phyloP scores from a whole-genome alignment of 2,113 vertebrate genomes.

The Thamnaconus septentrionalis region DNA sequence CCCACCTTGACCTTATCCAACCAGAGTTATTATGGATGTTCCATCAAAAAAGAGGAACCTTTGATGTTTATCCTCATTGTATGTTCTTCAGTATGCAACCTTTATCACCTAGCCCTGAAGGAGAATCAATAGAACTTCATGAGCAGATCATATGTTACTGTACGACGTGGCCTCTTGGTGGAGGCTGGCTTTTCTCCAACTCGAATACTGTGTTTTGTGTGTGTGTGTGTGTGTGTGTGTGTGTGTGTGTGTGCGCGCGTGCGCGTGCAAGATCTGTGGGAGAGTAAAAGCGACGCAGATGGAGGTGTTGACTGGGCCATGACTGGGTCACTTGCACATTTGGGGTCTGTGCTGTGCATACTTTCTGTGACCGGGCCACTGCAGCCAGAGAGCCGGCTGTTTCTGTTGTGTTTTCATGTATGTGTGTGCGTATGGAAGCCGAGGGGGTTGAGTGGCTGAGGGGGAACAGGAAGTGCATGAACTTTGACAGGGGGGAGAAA shows the following conservation, averaged over 20 bases:
- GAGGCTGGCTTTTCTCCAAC: constrained; percentile 53
- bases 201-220: constrained; percentile 10
- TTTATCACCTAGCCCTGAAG: neutral
- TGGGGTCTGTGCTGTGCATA: constrained; percentile 8
- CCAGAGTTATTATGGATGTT: too few species aligned
- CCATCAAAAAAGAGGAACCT: neutral
- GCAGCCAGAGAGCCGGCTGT: constrained; percentile 39
- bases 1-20: too few species aligned
- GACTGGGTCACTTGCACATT: constrained; percentile 40
- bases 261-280: constrained; percentile 42
- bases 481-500: constrained; percentile 70
- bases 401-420: constrained; percentile 21
- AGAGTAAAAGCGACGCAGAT: constrained; percentile 53
- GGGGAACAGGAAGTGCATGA: constrained; percentile 68
- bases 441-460: constrained; percentile 25
- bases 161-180: constrained; percentile 40
- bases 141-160: constrained; percentile 8
- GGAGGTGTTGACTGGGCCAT: constrained; percentile 56
- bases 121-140: neutral
- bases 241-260: constrained; percentile 1
- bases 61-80: neutral
- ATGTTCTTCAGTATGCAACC: neutral
- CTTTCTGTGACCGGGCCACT: constrained; percentile 76
- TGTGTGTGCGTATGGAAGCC: constrained; percentile 1
- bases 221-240: constrained; percentile 12